phyloP scores from a whole-genome alignment of 2,888 invertebrate genomes.

The Athalia circularis region DNA sequence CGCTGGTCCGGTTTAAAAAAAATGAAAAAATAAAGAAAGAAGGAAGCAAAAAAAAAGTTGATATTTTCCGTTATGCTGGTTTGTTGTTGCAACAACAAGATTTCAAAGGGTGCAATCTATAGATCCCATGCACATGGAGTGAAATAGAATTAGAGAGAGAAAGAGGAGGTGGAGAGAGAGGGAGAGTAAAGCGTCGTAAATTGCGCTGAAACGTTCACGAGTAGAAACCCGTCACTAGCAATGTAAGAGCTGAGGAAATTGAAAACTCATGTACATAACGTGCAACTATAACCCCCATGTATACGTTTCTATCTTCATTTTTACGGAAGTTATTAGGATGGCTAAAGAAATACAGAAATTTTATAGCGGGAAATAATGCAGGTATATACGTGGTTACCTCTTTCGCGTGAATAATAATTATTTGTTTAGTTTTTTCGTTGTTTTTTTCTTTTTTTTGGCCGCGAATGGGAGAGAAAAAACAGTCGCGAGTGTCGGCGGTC shows the following conservation, averaged over 20 bases:
- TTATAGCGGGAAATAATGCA: too few relatives aligned
- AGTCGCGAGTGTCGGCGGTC: slow-evolving; percentile 14
- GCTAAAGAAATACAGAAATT: too few relatives aligned
- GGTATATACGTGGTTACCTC: too few relatives aligned
- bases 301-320: not conserved
- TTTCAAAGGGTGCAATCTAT: slow-evolving; percentile 4
- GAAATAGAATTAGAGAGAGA: too few relatives aligned
- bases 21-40: not conserved
- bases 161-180: too few relatives aligned
- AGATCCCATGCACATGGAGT: too few relatives aligned
- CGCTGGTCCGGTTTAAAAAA: not conserved
- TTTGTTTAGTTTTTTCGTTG: not conserved
- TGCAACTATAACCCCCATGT: not conserved
- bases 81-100: not conserved
- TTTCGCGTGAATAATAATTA: too few relatives aligned
- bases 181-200: not conserved
- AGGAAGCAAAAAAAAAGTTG: not conserved
- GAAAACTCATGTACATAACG: slow-evolving; percentile 8
- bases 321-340: too few relatives aligned
- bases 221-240: slow-evolving; percentile 11
- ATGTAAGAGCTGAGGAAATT: slow-evolving; percentile 26
- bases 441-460: not conserved
- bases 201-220: not conserved
- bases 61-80: not conserved
- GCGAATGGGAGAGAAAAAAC: not conserved